These are phyloP conservation scores for Drosophila willistoni DNA, from an alignment of 1,140 invertebrate genomes.

Conservation along the genomic window DNA sequence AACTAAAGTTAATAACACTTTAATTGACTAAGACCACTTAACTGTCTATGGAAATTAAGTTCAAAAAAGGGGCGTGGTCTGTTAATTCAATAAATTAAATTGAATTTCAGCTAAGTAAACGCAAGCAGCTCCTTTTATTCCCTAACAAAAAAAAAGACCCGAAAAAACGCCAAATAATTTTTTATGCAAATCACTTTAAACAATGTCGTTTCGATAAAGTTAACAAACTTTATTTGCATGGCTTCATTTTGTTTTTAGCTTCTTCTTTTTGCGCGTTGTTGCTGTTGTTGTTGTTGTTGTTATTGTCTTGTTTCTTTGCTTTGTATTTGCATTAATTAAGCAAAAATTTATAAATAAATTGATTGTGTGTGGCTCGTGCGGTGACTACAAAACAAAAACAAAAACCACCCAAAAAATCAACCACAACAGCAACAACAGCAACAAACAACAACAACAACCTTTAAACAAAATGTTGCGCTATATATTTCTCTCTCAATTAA, in stretches of 20 bases:
- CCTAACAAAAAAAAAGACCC: not conserved
- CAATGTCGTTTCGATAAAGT: constrained; percentile 29
- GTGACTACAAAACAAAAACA: constrained; percentile 4
- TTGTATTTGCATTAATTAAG: constrained; percentile 77
- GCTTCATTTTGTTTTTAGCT: not conserved
- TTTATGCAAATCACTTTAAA: constrained; percentile 59
- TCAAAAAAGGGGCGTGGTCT: too few species aligned
- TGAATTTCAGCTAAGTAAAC: not conserved
- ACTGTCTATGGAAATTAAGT: too few species aligned
- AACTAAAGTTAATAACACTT: too few species aligned
- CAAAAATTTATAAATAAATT: constrained; percentile 70
- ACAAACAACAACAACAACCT: constrained; percentile 31
- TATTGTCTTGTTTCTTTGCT: constrained; percentile 29
- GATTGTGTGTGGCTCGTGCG: constrained; percentile 62
- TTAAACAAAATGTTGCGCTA: constrained; percentile 42
- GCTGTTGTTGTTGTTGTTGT: not conserved
- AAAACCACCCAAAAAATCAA: constrained; percentile 16
- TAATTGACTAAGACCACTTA: too few species aligned
- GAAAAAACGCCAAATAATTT: constrained; percentile 1
- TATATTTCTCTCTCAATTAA: constrained; percentile 53
- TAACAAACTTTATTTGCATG: constrained; percentile 53
- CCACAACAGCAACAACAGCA: constrained; percentile 15
- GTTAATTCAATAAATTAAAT: too few species aligned
- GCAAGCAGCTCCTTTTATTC: not conserved
- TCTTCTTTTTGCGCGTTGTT: too few species aligned